Evolutionary conservation across 92 coral and sea anemone species (phyloP), one percentile per base, ranked within the genome.

Genomic region (Porites evermanni): DNA sequence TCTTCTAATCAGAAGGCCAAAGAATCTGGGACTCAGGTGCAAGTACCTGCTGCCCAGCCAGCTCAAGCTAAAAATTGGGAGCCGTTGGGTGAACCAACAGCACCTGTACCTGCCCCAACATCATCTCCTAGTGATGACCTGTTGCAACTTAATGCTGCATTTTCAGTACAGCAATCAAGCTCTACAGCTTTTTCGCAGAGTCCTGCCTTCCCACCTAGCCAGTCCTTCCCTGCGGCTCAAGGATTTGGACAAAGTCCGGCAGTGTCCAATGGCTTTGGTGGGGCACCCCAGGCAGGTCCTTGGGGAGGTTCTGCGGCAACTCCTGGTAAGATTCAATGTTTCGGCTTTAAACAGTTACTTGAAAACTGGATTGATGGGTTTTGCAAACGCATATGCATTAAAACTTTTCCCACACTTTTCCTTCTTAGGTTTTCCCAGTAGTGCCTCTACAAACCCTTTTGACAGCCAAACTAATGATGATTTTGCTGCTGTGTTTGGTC

Each of bases 141-240:
- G 18, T 78, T 94, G 13, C 98, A 94, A 86, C 93, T 94, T n/a
- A 80, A 88, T 82, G 83, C 94, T 47, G 95, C 86, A 24, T 94
- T 94, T 83, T 60, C 91, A 26, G 92, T 89, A 4, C 92, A 78
- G 53, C 96, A 86, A 64, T 11, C 95, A 64, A 79, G 87, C 10
- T 77, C 88, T 67, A 60, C 92, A 6, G 86, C 93, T 14, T 91
- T 91, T 78, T 86, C 95, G 21, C 81, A 89, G 4, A 75, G 86
- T 24, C 52, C 94, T 71, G 59, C 88, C 32, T 92, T 92, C 89
- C 95, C 94, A 18, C 98, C 98, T 3, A 94, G 95, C 81, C 98
- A 94, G 70, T 86, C 94, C 51, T 92, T 92, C 67, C 91, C 95
- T 52, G 86, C 88, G 17, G 63, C 89, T 53, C 94, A 91, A 82